These are phyloP conservation scores for Diarsia dahlii DNA, from an alignment of 2,888 invertebrate genomes.

Conservation along the genomic window DNA sequence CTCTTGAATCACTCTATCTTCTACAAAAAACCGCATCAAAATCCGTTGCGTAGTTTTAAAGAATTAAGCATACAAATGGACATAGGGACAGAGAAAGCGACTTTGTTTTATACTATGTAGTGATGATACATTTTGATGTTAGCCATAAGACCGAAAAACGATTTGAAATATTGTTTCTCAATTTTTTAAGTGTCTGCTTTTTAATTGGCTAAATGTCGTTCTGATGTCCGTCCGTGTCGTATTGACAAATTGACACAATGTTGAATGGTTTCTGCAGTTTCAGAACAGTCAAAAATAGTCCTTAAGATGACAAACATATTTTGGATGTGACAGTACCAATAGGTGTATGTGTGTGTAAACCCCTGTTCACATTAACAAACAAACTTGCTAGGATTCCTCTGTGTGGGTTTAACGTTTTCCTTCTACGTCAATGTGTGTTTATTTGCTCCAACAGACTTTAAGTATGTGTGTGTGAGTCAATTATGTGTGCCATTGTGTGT, in stretches of 20 bases:
- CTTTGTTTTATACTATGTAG: too few relatives aligned
- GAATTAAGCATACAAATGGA: too few relatives aligned
- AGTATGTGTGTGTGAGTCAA: constrained; percentile 42
- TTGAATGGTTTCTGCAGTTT: neutral
- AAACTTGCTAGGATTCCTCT: constrained; percentile 21
- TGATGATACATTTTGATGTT: neutral
- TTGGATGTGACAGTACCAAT: neutral
- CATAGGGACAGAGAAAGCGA: too few relatives aligned
- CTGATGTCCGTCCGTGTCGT: too few relatives aligned
- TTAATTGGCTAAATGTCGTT: neutral
- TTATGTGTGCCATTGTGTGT: constrained; percentile 30
- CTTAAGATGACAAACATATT: neutral
- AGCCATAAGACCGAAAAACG: neutral
- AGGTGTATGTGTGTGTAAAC: constrained; percentile 33
- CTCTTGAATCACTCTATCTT: too few relatives aligned
- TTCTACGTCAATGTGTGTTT: constrained; percentile 12
- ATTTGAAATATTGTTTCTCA: neutral
- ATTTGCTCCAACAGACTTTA: neutral
- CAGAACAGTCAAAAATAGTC: neutral
- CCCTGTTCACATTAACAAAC: constrained; percentile 30
- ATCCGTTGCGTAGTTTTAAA: too few relatives aligned
- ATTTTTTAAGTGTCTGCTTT: neutral
- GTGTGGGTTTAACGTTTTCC: constrained; percentile 49
- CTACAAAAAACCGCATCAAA: too few relatives aligned
- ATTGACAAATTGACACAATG: neutral